Conservation (phyloP, 1,140 invertebrate species). For the Leptinotarsa lineolata region DNA sequence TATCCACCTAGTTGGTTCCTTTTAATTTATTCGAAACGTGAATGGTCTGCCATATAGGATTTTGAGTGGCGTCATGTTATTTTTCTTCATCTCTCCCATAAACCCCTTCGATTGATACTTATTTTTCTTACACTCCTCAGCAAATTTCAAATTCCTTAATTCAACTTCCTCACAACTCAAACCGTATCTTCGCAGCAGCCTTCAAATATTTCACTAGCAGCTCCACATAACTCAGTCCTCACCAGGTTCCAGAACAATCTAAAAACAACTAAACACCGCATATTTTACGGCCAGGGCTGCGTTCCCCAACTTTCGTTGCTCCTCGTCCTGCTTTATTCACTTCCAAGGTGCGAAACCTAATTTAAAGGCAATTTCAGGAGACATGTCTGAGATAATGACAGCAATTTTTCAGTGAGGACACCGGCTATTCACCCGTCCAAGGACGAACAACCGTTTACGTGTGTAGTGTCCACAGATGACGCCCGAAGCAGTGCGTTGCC, state of each 20-base stretch:
- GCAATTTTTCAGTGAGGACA: conserved; percentile 20
- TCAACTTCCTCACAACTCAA: neutral
- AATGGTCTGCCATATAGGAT: no score
- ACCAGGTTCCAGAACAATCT: neutral
- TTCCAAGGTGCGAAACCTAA: conserved; percentile 20
- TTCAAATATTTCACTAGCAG: neutral
- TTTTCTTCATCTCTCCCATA: no score
- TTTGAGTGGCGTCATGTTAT: no score
- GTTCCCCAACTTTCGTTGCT: neutral
- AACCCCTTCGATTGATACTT: no score
- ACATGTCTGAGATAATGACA: conserved; percentile 21
- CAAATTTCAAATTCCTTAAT: no score
- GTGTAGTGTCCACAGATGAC: conserved; percentile 10
- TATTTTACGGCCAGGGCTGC: neutral
- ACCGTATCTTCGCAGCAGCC: neutral
- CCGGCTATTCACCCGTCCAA: conserved; percentile 1
- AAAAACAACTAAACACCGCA: neutral
- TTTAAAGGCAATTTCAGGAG: conserved; percentile 19
- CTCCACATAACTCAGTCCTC: neutral
- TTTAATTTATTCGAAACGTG: no score
- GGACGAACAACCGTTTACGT: conserved; percentile 10
- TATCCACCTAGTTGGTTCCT: no score
- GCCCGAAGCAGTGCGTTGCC: neutral
- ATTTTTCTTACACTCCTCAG: no score
- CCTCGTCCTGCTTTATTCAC: neutral